Evolutionary conservation across 2,888 invertebrate species (phyloP).

Genomic region (Copidosoma aretas): DNA sequence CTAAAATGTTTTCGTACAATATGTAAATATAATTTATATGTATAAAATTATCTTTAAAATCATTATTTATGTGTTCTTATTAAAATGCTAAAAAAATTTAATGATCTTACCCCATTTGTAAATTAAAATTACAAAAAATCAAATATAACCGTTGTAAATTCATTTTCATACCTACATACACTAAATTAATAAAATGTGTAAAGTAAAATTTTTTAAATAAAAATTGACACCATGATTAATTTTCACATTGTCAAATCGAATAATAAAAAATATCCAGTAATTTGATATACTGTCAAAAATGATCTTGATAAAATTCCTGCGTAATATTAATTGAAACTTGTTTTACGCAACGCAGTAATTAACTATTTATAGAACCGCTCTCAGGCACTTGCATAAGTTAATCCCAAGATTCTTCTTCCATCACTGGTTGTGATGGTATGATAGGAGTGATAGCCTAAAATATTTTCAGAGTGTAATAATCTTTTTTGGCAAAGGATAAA

Average conservation of each 20-base stretch:
- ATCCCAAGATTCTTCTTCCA: constrained; percentile 40
- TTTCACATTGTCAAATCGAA: not conserved
- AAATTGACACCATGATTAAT: not conserved
- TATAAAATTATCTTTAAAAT: constrained; percentile 36
- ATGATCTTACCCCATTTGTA: constrained; percentile 1
- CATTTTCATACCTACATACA: constrained; percentile 1
- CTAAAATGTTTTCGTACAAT: constrained; percentile 31
- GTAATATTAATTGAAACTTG: not conserved
- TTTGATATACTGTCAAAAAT: not conserved
- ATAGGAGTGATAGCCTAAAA: constrained; percentile 16
- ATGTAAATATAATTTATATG: constrained; percentile 37
- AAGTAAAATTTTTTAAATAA: not conserved
- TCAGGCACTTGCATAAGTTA: constrained; percentile 34
- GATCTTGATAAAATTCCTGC: not conserved
- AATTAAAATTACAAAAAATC: constrained; percentile 13
- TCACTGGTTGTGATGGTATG: not conserved
- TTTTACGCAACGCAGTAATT: not conserved
- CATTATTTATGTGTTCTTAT: constrained; percentile 28
- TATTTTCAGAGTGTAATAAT: not conserved
- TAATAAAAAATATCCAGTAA: not conserved
- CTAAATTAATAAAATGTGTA: not conserved
- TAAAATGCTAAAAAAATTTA: constrained; percentile 23
- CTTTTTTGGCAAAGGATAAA: not conserved
- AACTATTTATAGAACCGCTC: constrained; percentile 4
- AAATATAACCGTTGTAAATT: no score